Evolutionary conservation across 2,888 invertebrate genomes (phyloP).

Genomic region (Lasiommata megera): DNA sequence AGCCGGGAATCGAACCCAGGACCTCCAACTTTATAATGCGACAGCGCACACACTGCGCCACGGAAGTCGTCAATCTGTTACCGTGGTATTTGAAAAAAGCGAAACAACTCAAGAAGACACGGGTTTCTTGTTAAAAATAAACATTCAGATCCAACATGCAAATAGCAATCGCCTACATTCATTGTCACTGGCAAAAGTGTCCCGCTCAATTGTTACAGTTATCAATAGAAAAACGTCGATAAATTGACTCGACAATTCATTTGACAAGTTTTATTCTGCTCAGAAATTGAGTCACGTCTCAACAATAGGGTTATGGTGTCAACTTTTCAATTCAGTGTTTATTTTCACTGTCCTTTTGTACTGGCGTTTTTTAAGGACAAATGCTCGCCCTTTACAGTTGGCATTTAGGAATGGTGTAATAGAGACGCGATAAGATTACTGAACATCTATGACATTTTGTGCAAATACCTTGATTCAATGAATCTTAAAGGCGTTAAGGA

Average conservation of each 20-base stretch:
- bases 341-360: slow-evolving; percentile 13
- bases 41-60: too few relatives aligned
- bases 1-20: too few relatives aligned
- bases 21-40: too few relatives aligned
- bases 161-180: background rate
- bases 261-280: background rate
- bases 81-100: too few relatives aligned
- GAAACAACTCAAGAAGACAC: background rate
- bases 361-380: slow-evolving; percentile 15
- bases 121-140: background rate
- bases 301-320: slow-evolving; percentile 16
- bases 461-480: slow-evolving; percentile 14
- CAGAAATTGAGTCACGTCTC: slow-evolving; percentile 27
- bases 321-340: slow-evolving; percentile 1
- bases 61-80: too few relatives aligned
- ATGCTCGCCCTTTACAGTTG: slow-evolving; percentile 25
- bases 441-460: slow-evolving; percentile 24
- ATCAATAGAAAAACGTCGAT: slow-evolving; percentile 18
- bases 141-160: background rate
- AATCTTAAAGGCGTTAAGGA: background rate
- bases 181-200: background rate
- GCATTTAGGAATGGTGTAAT: slow-evolving; percentile 28
- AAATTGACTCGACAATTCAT: slow-evolving; percentile 18
- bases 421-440: slow-evolving; percentile 33
- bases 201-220: slow-evolving; percentile 9